Evolutionary conservation across 2,888 invertebrate species (phyloP).

Genomic region (Pediacus dermestoides): DNA sequence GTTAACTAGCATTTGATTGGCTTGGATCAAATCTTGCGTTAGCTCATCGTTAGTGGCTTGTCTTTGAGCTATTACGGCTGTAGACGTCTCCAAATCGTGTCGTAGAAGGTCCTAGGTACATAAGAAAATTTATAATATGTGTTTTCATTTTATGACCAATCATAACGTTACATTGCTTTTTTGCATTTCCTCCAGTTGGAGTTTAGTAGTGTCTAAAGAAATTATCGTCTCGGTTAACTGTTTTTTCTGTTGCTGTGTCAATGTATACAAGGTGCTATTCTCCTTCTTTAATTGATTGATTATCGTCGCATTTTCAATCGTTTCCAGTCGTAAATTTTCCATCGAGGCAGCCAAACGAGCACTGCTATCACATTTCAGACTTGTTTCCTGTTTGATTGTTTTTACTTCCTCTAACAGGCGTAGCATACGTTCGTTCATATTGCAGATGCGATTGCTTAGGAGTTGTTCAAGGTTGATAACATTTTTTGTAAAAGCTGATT

Average conservation of each 20-base stretch:
- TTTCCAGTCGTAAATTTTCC: conserved; percentile 40
- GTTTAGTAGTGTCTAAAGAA: too few relatives aligned
- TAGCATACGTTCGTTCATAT: conserved; percentile 28
- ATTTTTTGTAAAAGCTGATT: conserved; percentile 15
- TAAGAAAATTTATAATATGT: conserved; percentile 5
- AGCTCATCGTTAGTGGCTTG: conserved; percentile 44
- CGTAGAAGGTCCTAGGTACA: conserved; percentile 38
- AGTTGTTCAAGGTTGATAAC: conserved; percentile 18
- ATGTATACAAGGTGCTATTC: conserved; percentile 30
- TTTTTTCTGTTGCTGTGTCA: conserved; percentile 30
- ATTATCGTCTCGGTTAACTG: too few relatives aligned
- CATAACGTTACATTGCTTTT: conserved; percentile 34
- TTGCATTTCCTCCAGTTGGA: conserved; percentile 30
- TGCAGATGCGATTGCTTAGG: conserved; percentile 21
- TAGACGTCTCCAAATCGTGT: conserved; percentile 43
- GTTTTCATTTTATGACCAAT: too few relatives aligned
- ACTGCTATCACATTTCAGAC: conserved; percentile 34
- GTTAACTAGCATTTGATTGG: conserved; percentile 46
- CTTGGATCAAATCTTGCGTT: conserved; percentile 45
- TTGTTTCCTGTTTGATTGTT: conserved; percentile 33
- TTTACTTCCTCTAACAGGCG: conserved; percentile 35
- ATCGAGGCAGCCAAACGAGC: conserved; percentile 34
- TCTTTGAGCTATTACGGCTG: conserved; percentile 43
- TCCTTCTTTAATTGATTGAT: conserved; percentile 38
- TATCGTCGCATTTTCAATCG: conserved; percentile 29